phyloP scores from a whole-genome alignment of 1,140 invertebrate genomes.

The Frieseomelitta varia region DNA sequence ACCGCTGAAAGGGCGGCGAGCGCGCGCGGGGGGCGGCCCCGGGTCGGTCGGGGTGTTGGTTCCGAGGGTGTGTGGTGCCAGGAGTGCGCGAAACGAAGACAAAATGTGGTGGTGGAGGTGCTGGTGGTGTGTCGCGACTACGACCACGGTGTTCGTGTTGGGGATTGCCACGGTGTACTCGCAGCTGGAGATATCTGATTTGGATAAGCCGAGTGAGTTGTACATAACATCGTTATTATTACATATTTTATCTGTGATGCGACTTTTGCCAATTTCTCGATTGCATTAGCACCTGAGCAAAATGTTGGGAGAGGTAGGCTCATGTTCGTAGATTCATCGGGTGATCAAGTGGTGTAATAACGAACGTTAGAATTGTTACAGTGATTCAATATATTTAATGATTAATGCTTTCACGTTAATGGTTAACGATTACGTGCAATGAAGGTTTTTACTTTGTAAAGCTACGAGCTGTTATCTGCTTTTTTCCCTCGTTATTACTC shows the following conservation, averaged over 20 bases:
- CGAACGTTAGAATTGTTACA: too few species aligned
- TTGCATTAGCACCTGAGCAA: too few species aligned
- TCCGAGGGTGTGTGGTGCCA: constrained; percentile 52
- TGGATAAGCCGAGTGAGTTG: constrained; percentile 79
- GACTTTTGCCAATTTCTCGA: not conserved
- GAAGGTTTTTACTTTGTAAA: too few species aligned
- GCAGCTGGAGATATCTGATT: constrained; percentile 72
- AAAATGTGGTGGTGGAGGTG: constrained; percentile 76
- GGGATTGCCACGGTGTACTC: constrained; percentile 60
- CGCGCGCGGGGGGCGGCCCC: not conserved
- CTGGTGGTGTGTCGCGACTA: constrained; percentile 67
- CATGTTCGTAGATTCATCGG: too few species aligned
- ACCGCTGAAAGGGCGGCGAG: constrained; percentile 55
- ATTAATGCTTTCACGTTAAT: too few species aligned
- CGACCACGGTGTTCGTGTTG: constrained; percentile 62
- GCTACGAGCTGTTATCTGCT: too few species aligned
- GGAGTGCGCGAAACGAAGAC: constrained; percentile 58
- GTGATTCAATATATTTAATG: too few species aligned
- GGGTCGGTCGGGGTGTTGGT: constrained; percentile 21
- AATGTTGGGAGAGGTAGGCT: too few species aligned
- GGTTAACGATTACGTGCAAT: too few species aligned
- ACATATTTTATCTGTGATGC: constrained; percentile 22
- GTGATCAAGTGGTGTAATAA: too few species aligned
- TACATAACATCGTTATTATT: constrained; percentile 45
- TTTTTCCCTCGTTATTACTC: too few species aligned